These are phyloP conservation scores for Scolopax bukidnonensis DNA, from an alignment of 2,797 vertebrate genomes.

Conservation along the genomic window DNA sequence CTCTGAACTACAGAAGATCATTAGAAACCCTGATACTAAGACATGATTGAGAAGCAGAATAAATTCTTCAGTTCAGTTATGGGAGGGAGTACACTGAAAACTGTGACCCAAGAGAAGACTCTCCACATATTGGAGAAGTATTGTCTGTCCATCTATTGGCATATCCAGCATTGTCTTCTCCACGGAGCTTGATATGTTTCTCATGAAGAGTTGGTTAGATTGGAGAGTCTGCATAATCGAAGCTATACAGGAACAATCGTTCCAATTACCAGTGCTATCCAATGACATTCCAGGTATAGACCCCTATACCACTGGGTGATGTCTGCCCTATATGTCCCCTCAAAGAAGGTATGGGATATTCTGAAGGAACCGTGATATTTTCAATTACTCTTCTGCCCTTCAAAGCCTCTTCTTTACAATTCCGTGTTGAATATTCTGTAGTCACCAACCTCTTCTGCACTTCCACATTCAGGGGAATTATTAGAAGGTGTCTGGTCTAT, in stretches of 20 bases:
- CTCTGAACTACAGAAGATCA: not conserved
- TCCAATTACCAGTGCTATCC: not conserved
- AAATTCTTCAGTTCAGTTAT: not conserved
- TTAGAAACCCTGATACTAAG: not conserved
- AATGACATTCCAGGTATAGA: not conserved
- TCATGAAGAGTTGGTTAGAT: not conserved
- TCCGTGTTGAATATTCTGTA: not conserved
- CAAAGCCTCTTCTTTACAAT: not conserved
- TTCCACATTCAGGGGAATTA: not conserved
- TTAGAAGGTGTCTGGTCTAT: not conserved
- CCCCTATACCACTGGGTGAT: not conserved
- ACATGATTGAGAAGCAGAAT: not conserved
- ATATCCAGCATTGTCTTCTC: not conserved
- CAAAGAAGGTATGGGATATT: not conserved
- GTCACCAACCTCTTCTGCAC: not conserved
- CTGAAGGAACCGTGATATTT: not conserved
- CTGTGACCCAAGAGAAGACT: not conserved
- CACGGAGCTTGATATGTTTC: not conserved
- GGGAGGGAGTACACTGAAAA: not conserved
- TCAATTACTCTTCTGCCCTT: not conserved
- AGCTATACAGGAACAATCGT: not conserved
- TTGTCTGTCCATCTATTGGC: not conserved
- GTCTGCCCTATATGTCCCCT: not conserved
- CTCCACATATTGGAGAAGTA: not conserved
- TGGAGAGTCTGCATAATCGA: not conserved